phyloP scores from a whole-genome alignment of 2,113 vertebrate species.

The Sceloporus tristichus region DNA sequence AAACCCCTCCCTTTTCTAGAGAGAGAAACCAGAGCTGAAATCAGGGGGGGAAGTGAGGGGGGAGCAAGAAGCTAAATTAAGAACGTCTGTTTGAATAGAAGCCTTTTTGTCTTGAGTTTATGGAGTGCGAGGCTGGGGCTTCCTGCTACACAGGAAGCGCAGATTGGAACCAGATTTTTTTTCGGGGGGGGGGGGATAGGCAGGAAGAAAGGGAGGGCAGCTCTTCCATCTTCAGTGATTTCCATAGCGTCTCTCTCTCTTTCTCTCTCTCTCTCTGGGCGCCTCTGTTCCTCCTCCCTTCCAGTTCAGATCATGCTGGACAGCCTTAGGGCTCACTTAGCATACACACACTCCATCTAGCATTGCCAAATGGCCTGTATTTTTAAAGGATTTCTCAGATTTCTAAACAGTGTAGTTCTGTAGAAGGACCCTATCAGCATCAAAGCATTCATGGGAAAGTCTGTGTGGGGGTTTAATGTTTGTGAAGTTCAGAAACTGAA shows the following conservation, averaged over 20 bases:
- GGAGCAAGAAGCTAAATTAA: constrained; percentile 67
- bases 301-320: constrained; percentile 23
- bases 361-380: constrained; percentile 23
- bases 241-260: constrained; percentile 15
- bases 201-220: constrained; percentile 41
- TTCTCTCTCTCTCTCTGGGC: background rate
- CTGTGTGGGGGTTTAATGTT: background rate
- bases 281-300: constrained; percentile 24
- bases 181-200: constrained; percentile 60
- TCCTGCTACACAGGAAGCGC: constrained; percentile 86
- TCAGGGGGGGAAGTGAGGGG: constrained; percentile 43
- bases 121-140: constrained; percentile 82
- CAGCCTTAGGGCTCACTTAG: constrained; percentile 32
- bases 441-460: background rate
- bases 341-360: background rate
- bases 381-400: constrained; percentile 33
- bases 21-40: constrained; percentile 32
- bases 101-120: constrained; percentile 83
- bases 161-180: constrained; percentile 88
- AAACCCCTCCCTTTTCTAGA: background rate
- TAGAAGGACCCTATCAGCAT: background rate
- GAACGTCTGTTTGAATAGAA: constrained; percentile 73
- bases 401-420: constrained; percentile 20
- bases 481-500: background rate
- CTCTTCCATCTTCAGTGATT: constrained; percentile 33